A percentile compares a stretch with the other conserved stretches of the same genome.
These are phyloP conservation scores for Cantharis rustica DNA, from an alignment of 2,888 invertebrate species.

Conservation along the genomic window DNA sequence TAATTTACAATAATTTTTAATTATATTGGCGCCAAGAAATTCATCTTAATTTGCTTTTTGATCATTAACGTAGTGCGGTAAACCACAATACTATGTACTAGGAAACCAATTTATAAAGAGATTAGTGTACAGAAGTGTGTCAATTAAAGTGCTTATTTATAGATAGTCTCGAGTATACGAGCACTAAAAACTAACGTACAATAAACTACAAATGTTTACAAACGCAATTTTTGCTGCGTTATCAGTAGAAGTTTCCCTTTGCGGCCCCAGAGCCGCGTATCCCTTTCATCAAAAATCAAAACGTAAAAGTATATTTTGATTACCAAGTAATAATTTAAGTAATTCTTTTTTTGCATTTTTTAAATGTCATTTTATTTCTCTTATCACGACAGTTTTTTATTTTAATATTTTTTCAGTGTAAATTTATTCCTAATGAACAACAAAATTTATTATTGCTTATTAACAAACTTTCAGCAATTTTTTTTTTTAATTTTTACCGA, in stretches of 20 bases:
- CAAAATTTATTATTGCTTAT: too few relatives aligned
- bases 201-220: not conserved
- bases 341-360: too few relatives aligned
- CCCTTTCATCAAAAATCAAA: not conserved
- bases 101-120: not conserved
- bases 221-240: not conserved
- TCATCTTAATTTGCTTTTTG: slow-evolving; percentile 14
- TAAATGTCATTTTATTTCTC: too few relatives aligned
- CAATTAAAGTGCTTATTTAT: not conserved
- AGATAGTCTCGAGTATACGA: not conserved
- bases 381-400: too few relatives aligned
- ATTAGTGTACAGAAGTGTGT: not conserved
- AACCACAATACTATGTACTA: not conserved
- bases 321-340: too few relatives aligned
- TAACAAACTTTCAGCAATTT: too few relatives aligned
- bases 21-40: slow-evolving; percentile 17
- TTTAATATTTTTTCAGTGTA: too few relatives aligned
- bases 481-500: too few relatives aligned
- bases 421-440: too few relatives aligned
- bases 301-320: too few relatives aligned
- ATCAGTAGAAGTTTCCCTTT: not conserved
- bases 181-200: not conserved
- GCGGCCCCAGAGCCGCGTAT: not conserved
- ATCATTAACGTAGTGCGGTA: slow-evolving; percentile 9
- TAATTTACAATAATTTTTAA: slow-evolving; percentile 5